Evolutionary conservation across 2,888 invertebrate genomes (phyloP), one percentile per base, ranked within the genome.

Genomic region (Corythucha ciliata): DNA sequence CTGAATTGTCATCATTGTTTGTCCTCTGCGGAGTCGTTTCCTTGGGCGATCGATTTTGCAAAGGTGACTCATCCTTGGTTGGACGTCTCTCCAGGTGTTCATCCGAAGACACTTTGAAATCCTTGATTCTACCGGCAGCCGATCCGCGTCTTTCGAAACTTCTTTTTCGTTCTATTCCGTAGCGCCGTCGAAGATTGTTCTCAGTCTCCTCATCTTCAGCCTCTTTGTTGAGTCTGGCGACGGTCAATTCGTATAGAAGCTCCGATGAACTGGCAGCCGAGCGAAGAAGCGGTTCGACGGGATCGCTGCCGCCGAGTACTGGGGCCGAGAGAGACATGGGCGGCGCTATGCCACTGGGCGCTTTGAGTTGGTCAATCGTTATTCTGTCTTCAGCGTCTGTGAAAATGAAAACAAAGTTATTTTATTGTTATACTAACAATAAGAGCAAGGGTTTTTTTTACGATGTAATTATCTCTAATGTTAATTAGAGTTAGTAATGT

Each of bases 271-370:
- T 88, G 22, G 83, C 82, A 1, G 85, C 82, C 60, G 79, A 76
- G 24, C 83, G 76, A 27, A 87, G 68, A 2, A 71, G 69, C 47
- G 73, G 71, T 12, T 37, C 32, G 16, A 45, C 45, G 40, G 76
- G 70, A 61, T 79, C 75, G 42, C 74, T 61, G 24, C 58, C 58
- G 4, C 80, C 79, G 53, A 88, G 68, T 65, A 88, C 87, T 0
- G 88, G 88, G 10, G 87, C 80, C 0, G 88, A 88, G 45, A 87
- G 72, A 0, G 88, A 88, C 61, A 87, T 74, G 12, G 85, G 85
- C 4, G 88, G 87, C 36, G 87, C 81, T 32, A 83, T 75, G 10
- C 41, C 48, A 7, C 52, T 37, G 12, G 36, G 46, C 2, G 36
- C 49, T 34, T 53, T 48, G 22, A 58, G 40, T 29, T 54, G 49